Percentiles rank a stretch among this genome's conserved stretches.
phyloP scores from a whole-genome alignment of 2,113 vertebrate species.

The Misgurnus anguillicaudatus region DNA sequence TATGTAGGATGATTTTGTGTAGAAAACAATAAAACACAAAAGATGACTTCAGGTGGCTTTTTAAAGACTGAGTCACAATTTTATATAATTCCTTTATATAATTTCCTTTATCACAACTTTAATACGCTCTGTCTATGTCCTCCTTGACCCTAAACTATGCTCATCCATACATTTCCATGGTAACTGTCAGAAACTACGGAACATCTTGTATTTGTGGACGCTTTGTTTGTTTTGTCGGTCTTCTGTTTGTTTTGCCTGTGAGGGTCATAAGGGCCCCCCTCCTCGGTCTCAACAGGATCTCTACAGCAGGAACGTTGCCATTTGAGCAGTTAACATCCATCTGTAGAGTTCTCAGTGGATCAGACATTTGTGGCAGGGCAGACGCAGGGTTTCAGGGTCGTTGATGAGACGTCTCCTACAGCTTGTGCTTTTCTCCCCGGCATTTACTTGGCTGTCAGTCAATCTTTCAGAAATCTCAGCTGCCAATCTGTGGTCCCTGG shows the following conservation, averaged over 20 bases:
- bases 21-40: no score
- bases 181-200: constrained; percentile 1
- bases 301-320: constrained; percentile 13
- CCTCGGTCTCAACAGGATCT: constrained; percentile 23
- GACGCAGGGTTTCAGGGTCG: constrained; percentile 28
- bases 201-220: constrained; percentile 24
- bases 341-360: constrained; percentile 34
- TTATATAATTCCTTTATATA: no score
- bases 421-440: constrained; percentile 8
- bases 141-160: not conserved
- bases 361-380: constrained; percentile 4
- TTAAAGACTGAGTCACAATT: no score
- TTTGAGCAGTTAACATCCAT: constrained; percentile 37
- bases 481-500: constrained; percentile 3
- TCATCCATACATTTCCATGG: not conserved
- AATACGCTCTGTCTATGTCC: no score
- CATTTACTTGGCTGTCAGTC: constrained; percentile 24
- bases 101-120: no score
- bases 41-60: no score
- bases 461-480: constrained; percentile 23
- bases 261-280: not conserved
- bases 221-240: constrained; percentile 33
- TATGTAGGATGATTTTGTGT: no score
- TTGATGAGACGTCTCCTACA: not conserved
- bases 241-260: constrained; percentile 18